phyloP scores from a whole-genome alignment of 2,888 invertebrate genomes.

The Drosophila maculinotata region DNA sequence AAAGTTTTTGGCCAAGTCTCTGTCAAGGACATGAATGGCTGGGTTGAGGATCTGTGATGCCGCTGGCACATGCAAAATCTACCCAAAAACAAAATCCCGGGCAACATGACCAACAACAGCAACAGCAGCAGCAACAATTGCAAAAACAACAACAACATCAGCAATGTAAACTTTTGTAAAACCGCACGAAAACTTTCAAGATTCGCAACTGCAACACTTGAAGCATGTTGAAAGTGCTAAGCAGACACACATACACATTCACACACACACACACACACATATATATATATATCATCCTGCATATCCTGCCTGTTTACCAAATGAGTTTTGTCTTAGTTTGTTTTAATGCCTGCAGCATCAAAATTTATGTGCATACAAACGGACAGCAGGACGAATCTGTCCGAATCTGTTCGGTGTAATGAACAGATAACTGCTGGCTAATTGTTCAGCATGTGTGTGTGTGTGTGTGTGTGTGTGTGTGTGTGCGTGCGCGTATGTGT shows the following conservation, averaged over 20 bases:
- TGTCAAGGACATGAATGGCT: conserved; percentile 41
- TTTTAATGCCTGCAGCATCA: conserved; percentile 67
- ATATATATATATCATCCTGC: conserved; percentile 10
- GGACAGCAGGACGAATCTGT: conserved; percentile 27
- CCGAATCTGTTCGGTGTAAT: conserved; percentile 69
- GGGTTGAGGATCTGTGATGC: conserved; percentile 14
- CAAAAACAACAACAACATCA: conserved; percentile 44
- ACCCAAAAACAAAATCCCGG: conserved; percentile 46
- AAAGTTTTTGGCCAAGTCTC: conserved; percentile 46
- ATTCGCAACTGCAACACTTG: conserved; percentile 77
- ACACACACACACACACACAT: conserved; percentile 15
- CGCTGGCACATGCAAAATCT: conserved; percentile 41
- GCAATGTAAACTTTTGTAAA: conserved; percentile 62
- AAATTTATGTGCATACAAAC: conserved; percentile 59
- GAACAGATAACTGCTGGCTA: conserved; percentile 80
- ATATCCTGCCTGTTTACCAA: conserved; percentile 71
- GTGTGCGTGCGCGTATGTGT: conserved; percentile 1
- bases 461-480: not conserved
- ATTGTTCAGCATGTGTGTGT: conserved; percentile 42
- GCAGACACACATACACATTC: conserved; percentile 15
- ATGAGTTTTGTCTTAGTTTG: conserved; percentile 77
- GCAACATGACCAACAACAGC: conserved; percentile 45
- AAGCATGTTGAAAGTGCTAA: conserved; percentile 65
- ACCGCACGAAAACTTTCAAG: conserved; percentile 70
- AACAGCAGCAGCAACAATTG: conserved; percentile 23